phyloP scores from a whole-genome alignment of 30 jellyfish, hydroid and myxozoan species.

The Mastigias papua region DNA sequence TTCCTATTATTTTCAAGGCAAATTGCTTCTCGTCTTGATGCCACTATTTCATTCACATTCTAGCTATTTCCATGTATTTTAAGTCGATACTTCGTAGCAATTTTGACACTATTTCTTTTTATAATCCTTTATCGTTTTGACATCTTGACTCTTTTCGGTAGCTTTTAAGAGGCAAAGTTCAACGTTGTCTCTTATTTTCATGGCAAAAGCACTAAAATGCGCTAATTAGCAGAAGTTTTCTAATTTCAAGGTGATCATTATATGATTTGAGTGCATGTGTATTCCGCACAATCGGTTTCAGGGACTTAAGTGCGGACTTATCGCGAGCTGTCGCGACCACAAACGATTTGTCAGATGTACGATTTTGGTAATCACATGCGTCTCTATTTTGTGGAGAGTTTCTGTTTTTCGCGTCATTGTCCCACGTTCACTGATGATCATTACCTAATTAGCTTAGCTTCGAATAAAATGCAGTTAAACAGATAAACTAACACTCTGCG shows the following conservation, averaged over 20 bases:
- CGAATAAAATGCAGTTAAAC: slow-evolving; percentile 61
- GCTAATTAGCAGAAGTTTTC: slow-evolving; percentile 29
- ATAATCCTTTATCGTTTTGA: neutral
- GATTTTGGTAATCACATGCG: slow-evolving; percentile 48
- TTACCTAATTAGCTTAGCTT: slow-evolving; percentile 60
- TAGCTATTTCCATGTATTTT: too few species aligned
- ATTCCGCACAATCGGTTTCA: slow-evolving; percentile 40
- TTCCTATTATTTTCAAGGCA: too few species aligned
- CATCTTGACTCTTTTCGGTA: neutral
- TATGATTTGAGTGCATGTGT: slow-evolving; percentile 24
- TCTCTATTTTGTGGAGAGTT: slow-evolving; percentile 45
- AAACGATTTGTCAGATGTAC: slow-evolving; percentile 56
- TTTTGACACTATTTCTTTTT: too few species aligned
- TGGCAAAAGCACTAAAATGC: slow-evolving; percentile 13
- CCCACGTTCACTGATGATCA: slow-evolving; percentile 65
- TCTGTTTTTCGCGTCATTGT: slow-evolving; percentile 72
- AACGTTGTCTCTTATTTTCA: slow-evolving; percentile 4
- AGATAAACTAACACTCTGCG: slow-evolving; percentile 65
- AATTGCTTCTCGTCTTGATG: too few species aligned
- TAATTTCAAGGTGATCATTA: slow-evolving; percentile 10
- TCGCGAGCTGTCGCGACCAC: slow-evolving; percentile 67
- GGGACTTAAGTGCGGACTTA: slow-evolving; percentile 42
- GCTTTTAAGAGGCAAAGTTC: neutral
- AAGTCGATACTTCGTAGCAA: too few species aligned
- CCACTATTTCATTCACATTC: too few species aligned